phyloP scores from a whole-genome alignment of 2,888 invertebrate species.

The Phengaris arion region DNA sequence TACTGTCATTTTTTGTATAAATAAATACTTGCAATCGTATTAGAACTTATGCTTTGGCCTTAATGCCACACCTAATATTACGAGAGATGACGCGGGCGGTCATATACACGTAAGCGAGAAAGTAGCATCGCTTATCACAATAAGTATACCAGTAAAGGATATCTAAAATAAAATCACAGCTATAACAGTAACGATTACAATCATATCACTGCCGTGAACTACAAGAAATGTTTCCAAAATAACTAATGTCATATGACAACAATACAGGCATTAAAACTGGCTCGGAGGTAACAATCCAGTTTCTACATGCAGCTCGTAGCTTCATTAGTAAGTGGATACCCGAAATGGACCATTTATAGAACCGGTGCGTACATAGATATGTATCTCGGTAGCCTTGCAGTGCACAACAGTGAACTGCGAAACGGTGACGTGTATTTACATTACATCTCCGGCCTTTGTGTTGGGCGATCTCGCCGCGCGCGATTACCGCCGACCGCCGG shows the following conservation, averaged over 20 bases:
- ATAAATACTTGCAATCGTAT: neutral
- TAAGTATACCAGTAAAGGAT: neutral
- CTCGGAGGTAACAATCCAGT: slow-evolving; percentile 67
- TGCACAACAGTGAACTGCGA: slow-evolving; percentile 56
- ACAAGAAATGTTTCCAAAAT: slow-evolving; percentile 45
- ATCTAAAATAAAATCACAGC: slow-evolving; percentile 16
- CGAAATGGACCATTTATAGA: slow-evolving; percentile 76
- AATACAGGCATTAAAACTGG: slow-evolving; percentile 60
- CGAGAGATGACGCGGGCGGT: neutral
- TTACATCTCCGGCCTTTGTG: slow-evolving; percentile 77
- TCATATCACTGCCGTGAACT: slow-evolving; percentile 24
- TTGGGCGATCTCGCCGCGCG: slow-evolving; percentile 68
- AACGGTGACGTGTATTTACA: slow-evolving; percentile 68
- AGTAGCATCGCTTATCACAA: slow-evolving; percentile 14
- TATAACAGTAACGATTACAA: slow-evolving; percentile 26
- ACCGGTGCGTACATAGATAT: slow-evolving; percentile 69
- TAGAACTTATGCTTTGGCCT: neutral
- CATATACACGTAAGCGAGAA: slow-evolving; percentile 14
- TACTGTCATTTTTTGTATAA: neutral
- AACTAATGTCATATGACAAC: slow-evolving; percentile 57
- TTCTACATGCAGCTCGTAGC: slow-evolving; percentile 61
- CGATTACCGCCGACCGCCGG: slow-evolving; percentile 55
- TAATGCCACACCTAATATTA: slow-evolving; percentile 2
- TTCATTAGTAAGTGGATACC: slow-evolving; percentile 78
- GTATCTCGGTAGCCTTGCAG: slow-evolving; percentile 68